A percentile compares a stretch with the other conserved stretches of the same genome.
Conservation (phyloP, 2,797 vertebrate species). For the Galago senegalensis region DNA sequence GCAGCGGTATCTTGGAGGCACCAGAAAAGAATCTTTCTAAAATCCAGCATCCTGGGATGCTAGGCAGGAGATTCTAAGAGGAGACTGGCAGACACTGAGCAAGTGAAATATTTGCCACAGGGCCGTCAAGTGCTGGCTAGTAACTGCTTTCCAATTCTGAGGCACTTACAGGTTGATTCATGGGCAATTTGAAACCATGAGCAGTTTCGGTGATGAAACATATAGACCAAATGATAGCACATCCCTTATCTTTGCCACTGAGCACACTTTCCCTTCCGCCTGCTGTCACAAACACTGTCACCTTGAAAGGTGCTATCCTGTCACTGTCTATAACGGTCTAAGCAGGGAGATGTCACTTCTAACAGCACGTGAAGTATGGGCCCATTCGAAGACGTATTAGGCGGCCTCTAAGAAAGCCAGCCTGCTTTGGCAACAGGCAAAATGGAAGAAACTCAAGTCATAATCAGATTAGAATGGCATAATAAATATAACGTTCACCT, state of each 20-base stretch:
- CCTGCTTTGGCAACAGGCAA: neutral
- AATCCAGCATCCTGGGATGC: rapidly evolving
- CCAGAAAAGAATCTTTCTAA: constrained; percentile 1
- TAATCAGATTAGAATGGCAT: neutral
- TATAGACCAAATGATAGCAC: constrained; percentile 75
- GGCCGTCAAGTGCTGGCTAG: constrained; percentile 80
- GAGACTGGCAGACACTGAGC: constrained; percentile 69
- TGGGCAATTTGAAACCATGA: constrained; percentile 84
- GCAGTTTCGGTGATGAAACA: constrained; percentile 83
- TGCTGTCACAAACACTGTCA: constrained; percentile 76
- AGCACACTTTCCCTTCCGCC: constrained; percentile 10
- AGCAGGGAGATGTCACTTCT: neutral
- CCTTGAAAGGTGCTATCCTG: constrained; percentile 43
- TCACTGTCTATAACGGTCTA: neutral
- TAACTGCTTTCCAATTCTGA: constrained; percentile 75
- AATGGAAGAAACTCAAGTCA: constrained; percentile 13
- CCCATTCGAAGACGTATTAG: neutral
- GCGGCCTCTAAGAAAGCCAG: neutral
- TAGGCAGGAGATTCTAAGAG: neutral
- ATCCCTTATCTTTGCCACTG: constrained; percentile 62
- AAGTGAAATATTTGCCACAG: constrained; percentile 86
- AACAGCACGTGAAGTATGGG: neutral
- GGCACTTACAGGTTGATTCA: constrained; percentile 86
- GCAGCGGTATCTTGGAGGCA: neutral
- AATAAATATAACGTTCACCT: constrained; percentile 38